Evolutionary conservation across 2,888 invertebrate genomes (phyloP).

Genomic region (Caenorhabditis sp.): DNA sequence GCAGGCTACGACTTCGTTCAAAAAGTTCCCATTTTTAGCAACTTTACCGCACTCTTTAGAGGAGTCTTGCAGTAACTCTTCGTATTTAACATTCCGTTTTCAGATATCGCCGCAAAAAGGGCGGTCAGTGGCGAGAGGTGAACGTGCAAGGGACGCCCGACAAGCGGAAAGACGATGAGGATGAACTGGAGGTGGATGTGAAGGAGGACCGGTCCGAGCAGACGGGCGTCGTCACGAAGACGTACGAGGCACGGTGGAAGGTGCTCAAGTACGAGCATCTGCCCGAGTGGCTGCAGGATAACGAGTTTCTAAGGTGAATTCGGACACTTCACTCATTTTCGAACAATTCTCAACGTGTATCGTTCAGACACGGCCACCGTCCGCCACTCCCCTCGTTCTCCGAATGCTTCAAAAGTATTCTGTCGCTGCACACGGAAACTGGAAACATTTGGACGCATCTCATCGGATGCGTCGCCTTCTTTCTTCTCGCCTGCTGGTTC

Average conservation of each 20-base stretch:
- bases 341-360: neutral
- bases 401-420: conserved; percentile 98
- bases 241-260: conserved; percentile 75
- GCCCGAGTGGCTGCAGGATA: conserved; percentile 91
- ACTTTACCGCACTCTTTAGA: neutral
- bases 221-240: conserved; percentile 71
- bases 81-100: conserved; percentile 35
- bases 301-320: conserved; percentile 72
- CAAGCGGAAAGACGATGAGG: conserved; percentile 62
- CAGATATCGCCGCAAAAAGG: conserved; percentile 69
- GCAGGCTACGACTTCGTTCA: neutral
- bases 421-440: conserved; percentile 98
- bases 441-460: conserved; percentile 99
- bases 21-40: neutral
- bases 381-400: conserved; percentile 96
- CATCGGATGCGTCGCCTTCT: conserved; percentile 83
- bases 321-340: neutral
- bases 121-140: conserved; percentile 72
- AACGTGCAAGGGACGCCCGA: conserved; percentile 60
- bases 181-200: conserved; percentile 70
- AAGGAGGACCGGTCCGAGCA: conserved; percentile 69
- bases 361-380: conserved; percentile 85
- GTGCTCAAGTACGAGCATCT: conserved; percentile 85
- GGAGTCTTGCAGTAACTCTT: no score
- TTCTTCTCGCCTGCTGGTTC: conserved; percentile 87